Evolutionary conservation across 53 echinoderm and acorn worm species (phyloP).

Genomic region (Pentamera pediparva): DNA sequence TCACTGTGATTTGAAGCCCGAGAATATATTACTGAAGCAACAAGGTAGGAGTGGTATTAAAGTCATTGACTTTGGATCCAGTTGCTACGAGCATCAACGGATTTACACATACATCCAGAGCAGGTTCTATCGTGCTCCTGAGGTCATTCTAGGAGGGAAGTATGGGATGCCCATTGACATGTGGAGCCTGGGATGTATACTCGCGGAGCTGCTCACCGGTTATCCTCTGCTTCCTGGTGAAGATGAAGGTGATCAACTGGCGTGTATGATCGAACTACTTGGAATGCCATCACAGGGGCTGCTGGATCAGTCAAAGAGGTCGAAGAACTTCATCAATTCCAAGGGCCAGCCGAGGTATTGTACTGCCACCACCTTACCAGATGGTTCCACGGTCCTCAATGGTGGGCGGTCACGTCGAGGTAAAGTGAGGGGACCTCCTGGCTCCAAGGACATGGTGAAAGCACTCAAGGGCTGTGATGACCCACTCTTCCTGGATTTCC

Average conservation of each 20-base stretch:
- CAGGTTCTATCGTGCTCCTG: slow-evolving; percentile 94
- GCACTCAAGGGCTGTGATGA: slow-evolving; percentile 97
- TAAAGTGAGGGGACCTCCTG: slow-evolving; percentile 91
- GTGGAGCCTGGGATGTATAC: slow-evolving; percentile 98
- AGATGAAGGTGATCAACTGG: slow-evolving; percentile 97
- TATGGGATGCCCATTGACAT: slow-evolving; percentile 99
- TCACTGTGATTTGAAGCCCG: slow-evolving; percentile 98
- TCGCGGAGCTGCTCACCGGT: slow-evolving; percentile 93
- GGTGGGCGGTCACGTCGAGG: slow-evolving; percentile 95
- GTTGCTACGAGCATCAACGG: slow-evolving; percentile 98
- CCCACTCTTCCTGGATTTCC: slow-evolving; percentile 89
- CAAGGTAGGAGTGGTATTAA: slow-evolving; percentile 99
- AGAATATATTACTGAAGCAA: slow-evolving; percentile 93
- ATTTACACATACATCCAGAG: slow-evolving; percentile 99
- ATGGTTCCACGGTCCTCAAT: slow-evolving; percentile 90
- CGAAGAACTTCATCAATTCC: slow-evolving; percentile 99
- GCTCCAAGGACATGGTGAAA: slow-evolving; percentile 93
- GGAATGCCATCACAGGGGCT: slow-evolving; percentile 93
- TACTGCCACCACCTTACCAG: slow-evolving; percentile 92
- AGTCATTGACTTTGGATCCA: slow-evolving; percentile 98
- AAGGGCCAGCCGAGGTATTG: slow-evolving; percentile 99
- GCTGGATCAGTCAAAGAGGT: slow-evolving; percentile 88
- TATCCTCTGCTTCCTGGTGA: slow-evolving; percentile 99
- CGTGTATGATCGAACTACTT: slow-evolving; percentile 88
- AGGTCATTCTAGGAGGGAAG: slow-evolving; percentile 91